Percentiles rank a stretch among this genome's conserved stretches.
Evolutionary conservation across 2,888 invertebrate species (phyloP).

Genomic region (Hanleya hanleyi): DNA sequence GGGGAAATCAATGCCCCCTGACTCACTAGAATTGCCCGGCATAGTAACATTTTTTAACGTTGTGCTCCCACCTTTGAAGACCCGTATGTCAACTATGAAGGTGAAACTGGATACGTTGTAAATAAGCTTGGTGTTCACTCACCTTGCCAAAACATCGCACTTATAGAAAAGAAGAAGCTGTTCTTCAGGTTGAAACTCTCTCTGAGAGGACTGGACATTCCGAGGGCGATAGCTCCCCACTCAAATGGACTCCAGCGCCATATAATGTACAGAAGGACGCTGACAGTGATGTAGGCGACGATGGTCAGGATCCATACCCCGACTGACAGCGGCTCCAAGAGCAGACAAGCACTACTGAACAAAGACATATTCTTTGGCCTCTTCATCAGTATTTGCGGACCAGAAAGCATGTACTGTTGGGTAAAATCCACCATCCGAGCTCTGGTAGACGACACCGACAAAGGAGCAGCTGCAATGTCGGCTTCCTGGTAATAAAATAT

Average conservation of each 20-base stretch:
- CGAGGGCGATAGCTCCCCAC: not conserved
- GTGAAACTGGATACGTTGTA: no score
- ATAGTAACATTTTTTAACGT: no score
- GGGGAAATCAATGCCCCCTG: no score
- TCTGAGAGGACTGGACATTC: not conserved
- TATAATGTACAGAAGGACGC: not conserved
- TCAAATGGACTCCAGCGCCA: conserved; percentile 6
- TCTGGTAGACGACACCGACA: conserved; percentile 31
- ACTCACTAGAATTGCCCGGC: no score
- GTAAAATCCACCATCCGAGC: conserved; percentile 36
- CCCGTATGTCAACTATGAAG: no score
- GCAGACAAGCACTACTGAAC: not conserved
- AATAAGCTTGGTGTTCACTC: no score
- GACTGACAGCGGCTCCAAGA: not conserved
- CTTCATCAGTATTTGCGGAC: conserved; percentile 40
- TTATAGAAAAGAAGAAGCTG: conserved; percentile 41
- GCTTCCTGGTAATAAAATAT: not conserved
- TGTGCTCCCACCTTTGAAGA: no score
- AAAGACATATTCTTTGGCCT: conserved; percentile 19
- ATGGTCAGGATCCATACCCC: not conserved
- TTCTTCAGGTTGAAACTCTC: conserved; percentile 41
- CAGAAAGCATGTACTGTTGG: conserved; percentile 35
- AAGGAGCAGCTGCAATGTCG: conserved; percentile 20
- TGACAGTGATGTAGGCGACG: not conserved
- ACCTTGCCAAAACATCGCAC: conserved; percentile 45